Percentiles rank a stretch among this genome's conserved stretches.
These are phyloP conservation scores for Sylvia atricapilla DNA, from an alignment of 2,113 vertebrate species.

Conservation along the genomic window DNA sequence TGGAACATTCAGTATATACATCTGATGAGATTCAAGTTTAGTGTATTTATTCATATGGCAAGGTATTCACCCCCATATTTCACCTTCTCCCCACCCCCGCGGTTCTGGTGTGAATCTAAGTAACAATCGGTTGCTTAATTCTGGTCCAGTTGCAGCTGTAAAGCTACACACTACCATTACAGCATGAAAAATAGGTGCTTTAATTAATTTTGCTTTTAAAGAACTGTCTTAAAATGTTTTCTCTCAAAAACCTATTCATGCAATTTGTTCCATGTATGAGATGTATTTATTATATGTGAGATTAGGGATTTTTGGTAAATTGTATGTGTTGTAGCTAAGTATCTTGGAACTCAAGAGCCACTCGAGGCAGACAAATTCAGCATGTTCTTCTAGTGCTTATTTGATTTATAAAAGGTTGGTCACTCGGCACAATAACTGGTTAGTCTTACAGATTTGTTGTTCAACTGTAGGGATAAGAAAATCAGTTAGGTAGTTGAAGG, in stretches of 20 bases:
- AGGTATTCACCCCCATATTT: background rate
- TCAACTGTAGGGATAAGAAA: background rate
- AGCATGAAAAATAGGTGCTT: background rate
- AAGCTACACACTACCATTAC: background rate
- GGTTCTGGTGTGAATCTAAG: background rate
- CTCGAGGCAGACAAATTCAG: background rate
- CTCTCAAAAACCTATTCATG: background rate
- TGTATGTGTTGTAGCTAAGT: background rate
- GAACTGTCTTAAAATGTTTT: background rate
- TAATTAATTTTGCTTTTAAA: background rate
- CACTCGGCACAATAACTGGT: background rate
- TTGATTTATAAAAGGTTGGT: background rate
- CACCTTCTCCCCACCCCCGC: rapidly evolving
- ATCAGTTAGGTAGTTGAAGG: background rate
- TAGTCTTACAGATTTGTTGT: background rate
- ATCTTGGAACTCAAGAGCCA: background rate
- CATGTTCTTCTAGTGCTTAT: background rate
- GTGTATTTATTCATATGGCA: background rate
- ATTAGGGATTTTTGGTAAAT: background rate
- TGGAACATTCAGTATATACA: background rate
- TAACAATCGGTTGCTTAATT: background rate
- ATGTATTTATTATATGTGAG: background rate
- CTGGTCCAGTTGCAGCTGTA: background rate
- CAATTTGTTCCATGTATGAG: background rate
- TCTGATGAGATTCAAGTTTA: background rate